Percentiles rank a stretch among this genome's conserved stretches.
These are phyloP conservation scores for Scylla paramamosain DNA, from an alignment of 1,140 invertebrate genomes.

Conservation along the genomic window DNA sequence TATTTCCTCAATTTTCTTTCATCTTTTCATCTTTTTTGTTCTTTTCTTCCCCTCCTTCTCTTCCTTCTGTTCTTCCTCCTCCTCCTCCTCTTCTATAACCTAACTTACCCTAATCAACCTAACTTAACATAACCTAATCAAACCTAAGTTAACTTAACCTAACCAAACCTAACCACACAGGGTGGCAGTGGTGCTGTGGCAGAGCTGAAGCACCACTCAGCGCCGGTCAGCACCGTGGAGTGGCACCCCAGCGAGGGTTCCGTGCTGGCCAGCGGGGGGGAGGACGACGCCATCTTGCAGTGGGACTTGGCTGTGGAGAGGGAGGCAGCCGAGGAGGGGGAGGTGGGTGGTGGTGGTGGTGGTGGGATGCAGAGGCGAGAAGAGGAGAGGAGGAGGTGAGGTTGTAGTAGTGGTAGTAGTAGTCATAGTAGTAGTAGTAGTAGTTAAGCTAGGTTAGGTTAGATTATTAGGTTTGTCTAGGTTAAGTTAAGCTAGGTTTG, in stretches of 20 bases:
- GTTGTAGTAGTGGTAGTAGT: too few relatives aligned
- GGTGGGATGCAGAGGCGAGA: slow-evolving; percentile 79
- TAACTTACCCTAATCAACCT: too few relatives aligned
- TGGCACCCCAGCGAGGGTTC: slow-evolving; percentile 97
- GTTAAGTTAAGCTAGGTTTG: too few relatives aligned
- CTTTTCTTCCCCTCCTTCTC: background rate
- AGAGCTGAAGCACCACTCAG: slow-evolving; percentile 95
- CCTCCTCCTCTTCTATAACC: background rate
- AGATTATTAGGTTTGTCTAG: too few relatives aligned
- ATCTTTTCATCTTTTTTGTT: background rate
- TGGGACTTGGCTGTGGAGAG: slow-evolving; percentile 98
- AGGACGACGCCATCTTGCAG: slow-evolving; percentile 96
- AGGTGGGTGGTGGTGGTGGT: slow-evolving; percentile 81
- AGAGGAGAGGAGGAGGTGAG: background rate
- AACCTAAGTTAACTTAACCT: background rate
- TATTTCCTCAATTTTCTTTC: background rate
- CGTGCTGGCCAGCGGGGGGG: slow-evolving; percentile 94
- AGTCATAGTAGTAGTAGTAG: too few relatives aligned
- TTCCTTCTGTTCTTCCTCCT: background rate
- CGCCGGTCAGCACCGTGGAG: slow-evolving; percentile 96
- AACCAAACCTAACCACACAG: background rate
- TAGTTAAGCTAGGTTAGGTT: too few relatives aligned
- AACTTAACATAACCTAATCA: too few relatives aligned
- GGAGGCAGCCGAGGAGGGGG: slow-evolving; percentile 83
- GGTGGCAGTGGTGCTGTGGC: slow-evolving; percentile 86